These are phyloP conservation scores for Nomada hirtipes DNA, from an alignment of 2,888 invertebrate species.

Conservation along the genomic window DNA sequence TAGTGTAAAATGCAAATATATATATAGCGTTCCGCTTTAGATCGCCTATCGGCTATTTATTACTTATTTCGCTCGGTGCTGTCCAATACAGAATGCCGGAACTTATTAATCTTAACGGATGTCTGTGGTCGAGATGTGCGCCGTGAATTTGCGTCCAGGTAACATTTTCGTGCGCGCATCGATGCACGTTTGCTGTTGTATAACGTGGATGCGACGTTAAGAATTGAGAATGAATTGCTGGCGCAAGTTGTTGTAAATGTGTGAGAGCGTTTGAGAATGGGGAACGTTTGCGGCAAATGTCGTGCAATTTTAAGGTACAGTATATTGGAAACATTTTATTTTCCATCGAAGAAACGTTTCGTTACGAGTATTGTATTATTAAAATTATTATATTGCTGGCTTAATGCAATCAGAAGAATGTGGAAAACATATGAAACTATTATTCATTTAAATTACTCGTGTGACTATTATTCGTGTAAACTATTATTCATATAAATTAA, in stretches of 20 bases:
- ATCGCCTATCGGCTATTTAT: conserved; percentile 59
- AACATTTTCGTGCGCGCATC: neutral
- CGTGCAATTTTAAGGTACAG: too few relatives aligned
- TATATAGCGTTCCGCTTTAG: conserved; percentile 45
- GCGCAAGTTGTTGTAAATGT: neutral
- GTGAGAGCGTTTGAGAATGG: too few relatives aligned
- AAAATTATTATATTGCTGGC: too few relatives aligned
- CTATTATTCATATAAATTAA: too few relatives aligned
- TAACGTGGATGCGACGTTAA: neutral
- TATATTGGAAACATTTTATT: too few relatives aligned
- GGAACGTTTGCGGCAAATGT: too few relatives aligned
- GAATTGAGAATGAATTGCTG: neutral
- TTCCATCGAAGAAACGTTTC: too few relatives aligned
- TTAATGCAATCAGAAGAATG: too few relatives aligned
- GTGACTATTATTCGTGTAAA: too few relatives aligned
- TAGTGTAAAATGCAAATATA: conserved; percentile 52
- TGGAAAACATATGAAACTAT: too few relatives aligned
- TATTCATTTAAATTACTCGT: too few relatives aligned
- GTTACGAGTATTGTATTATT: too few relatives aligned
- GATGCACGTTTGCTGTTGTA: neutral
- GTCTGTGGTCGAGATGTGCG: conserved; percentile 40
- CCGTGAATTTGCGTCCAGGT: conserved; percentile 26
- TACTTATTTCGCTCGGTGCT: conserved; percentile 37
- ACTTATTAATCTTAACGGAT: conserved; percentile 54
- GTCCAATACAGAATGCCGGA: conserved; percentile 42